These are phyloP conservation scores for Bombus vancouverensis DNA, from an alignment of 1,140 invertebrate species.

Conservation along the genomic window DNA sequence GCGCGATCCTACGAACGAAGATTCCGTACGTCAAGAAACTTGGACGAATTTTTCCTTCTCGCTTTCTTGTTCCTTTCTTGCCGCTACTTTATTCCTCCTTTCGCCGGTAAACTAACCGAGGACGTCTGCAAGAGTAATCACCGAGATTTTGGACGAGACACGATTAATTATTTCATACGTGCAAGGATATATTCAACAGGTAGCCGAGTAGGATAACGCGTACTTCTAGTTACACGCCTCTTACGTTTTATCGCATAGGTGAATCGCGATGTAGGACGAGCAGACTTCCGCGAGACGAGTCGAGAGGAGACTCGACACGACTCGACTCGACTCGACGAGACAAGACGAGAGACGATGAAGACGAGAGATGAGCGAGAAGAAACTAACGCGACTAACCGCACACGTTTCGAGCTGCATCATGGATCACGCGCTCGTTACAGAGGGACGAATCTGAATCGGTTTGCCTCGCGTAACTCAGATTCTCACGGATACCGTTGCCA, in stretches of 20 bases:
- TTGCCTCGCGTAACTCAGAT: constrained; percentile 54
- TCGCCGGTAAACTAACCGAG: neutral
- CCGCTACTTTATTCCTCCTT: neutral
- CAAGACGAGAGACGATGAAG: neutral
- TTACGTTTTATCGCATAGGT: constrained; percentile 47
- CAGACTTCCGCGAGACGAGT: constrained; percentile 30
- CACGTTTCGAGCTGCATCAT: neutral
- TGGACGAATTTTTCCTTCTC: neutral
- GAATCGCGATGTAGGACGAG: constrained; percentile 38
- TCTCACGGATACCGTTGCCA: constrained; percentile 42
- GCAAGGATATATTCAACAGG: neutral
- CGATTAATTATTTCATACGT: constrained; percentile 8
- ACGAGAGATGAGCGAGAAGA: constrained; percentile 36
- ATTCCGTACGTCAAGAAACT: neutral
- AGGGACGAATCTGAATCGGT: constrained; percentile 29
- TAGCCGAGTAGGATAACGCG: neutral
- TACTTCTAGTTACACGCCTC: constrained; percentile 18
- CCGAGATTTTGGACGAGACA: neutral
- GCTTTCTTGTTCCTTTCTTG: neutral
- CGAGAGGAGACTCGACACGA: neutral
- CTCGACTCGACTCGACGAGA: neutral
- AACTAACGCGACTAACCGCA: neutral
- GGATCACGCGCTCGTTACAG: constrained; percentile 16
- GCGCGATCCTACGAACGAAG: neutral
- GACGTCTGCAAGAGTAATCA: neutral